Percentiles rank a stretch among this genome's conserved stretches.
These are phyloP conservation scores for Sycobia sp. DNA, from an alignment of 1,140 invertebrate genomes.

Conservation along the genomic window DNA sequence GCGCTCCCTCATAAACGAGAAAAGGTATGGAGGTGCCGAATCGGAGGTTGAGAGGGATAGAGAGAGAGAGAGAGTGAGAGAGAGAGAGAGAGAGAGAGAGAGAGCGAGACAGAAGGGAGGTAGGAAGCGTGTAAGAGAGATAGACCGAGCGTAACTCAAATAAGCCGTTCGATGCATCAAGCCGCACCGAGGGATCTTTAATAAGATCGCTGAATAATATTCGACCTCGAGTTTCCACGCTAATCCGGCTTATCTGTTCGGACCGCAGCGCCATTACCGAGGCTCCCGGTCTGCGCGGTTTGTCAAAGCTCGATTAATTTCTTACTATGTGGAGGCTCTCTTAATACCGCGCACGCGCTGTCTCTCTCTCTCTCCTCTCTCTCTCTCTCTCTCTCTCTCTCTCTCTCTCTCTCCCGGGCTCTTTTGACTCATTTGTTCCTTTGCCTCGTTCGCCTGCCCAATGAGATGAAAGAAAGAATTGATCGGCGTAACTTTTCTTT, in stretches of 20 bases:
- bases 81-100: too few relatives aligned
- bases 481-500: too few relatives aligned
- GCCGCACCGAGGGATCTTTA: constrained; percentile 37
- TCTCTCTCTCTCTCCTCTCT: too few relatives aligned
- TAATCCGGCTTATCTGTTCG: constrained; percentile 46
- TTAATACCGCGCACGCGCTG: too few relatives aligned
- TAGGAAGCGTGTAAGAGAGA: too few relatives aligned
- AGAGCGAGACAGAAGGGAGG: too few relatives aligned
- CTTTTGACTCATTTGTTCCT: constrained; percentile 15
- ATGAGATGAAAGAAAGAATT: not conserved
- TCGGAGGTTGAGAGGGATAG: too few relatives aligned
- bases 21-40: too few relatives aligned
- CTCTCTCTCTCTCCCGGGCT: too few relatives aligned
- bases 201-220: constrained; percentile 54
- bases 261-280: constrained; percentile 16
- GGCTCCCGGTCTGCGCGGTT: constrained; percentile 35
- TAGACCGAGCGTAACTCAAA: constrained; percentile 47
- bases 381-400: too few relatives aligned
- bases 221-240: constrained; percentile 45
- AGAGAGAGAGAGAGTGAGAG: too few relatives aligned
- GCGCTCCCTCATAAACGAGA: too few relatives aligned
- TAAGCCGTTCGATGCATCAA: constrained; percentile 44
- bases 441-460: not conserved
- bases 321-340: constrained; percentile 25
- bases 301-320: constrained; percentile 55